Evolutionary conservation across 2,797 vertebrate species (phyloP), one percentile per base, ranked within the genome.

Genomic region (Gallinago stenura): DNA sequence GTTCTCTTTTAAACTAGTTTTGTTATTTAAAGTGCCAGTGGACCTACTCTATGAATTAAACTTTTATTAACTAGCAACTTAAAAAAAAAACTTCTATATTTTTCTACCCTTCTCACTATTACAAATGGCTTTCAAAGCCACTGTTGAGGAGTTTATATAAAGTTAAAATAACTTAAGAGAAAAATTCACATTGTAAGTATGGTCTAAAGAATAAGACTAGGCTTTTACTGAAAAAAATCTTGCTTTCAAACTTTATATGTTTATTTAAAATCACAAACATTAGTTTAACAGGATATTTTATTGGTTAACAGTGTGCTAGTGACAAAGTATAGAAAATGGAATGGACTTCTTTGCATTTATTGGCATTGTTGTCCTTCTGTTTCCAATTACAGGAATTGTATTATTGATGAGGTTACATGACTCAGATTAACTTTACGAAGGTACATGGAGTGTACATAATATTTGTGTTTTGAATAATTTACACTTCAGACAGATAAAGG

Each of bases 391-490:
- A 57, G 78, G 41, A 71, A 50, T 0, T 45, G 11, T 61, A 7
- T 56, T 77, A 8, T 37, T 58, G 51, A 43, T 73, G 71, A 43
- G 66, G 7, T 64, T 68, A 5, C 12, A 0, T 12, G 9, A 37
- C 31, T 73, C 53, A 25, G 20, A 43, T 75, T 69, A 51, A 87
- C 53, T 15, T 22, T 85, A n/a, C 8, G 53, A 35, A 65, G 41
- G 39, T 21, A 22, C 21, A 17, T 0, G 6, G 66, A 64, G 51
- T 0, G 2, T 24, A 4, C 6, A 1, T 18, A 31, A 0, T 4
- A 19, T 45, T n/a, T 50, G 22, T 19, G 10, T 73, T 71, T 80
- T 71, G 46, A 81, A 22, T 72, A 81, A 88, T 31, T 76, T 17
- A 45, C 31, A 12, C 57, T 50, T 66, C 12, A 10, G 41, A 28